Conservation (phyloP, 1,140 invertebrate genomes). For the Theocolax elegans region DNA sequence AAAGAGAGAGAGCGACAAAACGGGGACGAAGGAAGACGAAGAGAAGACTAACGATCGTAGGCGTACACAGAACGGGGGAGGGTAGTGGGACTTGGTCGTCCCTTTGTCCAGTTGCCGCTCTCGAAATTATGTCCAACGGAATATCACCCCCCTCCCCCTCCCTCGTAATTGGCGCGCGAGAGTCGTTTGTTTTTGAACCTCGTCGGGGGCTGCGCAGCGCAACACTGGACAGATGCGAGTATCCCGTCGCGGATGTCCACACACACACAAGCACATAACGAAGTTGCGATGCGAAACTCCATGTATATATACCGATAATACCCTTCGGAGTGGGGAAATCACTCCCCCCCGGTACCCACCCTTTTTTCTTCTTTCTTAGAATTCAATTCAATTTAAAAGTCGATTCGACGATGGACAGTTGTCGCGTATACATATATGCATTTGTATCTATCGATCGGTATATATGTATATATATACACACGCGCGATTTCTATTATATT, state of each 20-base stretch:
- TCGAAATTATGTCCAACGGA: conserved; percentile 59
- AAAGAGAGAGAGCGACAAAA: neutral
- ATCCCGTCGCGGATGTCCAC: too few species aligned
- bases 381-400: conserved; percentile 37
- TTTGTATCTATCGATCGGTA: conserved; percentile 22
- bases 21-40: conserved; percentile 12
- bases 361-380: conserved; percentile 10
- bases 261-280: conserved; percentile 9
- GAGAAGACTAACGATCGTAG: conserved; percentile 52
- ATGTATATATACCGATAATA: conserved; percentile 33
- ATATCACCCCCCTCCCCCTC: conserved; percentile 44
- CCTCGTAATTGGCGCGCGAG: conserved; percentile 54
- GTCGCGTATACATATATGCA: too few species aligned
- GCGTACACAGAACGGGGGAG: too few species aligned
- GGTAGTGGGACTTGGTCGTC: conserved; percentile 51
- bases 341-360: too few species aligned
- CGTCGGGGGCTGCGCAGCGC: conserved; percentile 46
- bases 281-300: too few species aligned
- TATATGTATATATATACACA: too few species aligned
- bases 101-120: conserved; percentile 55
- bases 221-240: conserved; percentile 1
- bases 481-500: too few species aligned
- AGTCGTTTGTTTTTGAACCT: conserved; percentile 62
- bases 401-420: conserved; percentile 32
- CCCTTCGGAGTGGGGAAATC: conserved; percentile 2